Conservation (phyloP, 1,140 invertebrate genomes). For the Papilio aristodemus region DNA sequence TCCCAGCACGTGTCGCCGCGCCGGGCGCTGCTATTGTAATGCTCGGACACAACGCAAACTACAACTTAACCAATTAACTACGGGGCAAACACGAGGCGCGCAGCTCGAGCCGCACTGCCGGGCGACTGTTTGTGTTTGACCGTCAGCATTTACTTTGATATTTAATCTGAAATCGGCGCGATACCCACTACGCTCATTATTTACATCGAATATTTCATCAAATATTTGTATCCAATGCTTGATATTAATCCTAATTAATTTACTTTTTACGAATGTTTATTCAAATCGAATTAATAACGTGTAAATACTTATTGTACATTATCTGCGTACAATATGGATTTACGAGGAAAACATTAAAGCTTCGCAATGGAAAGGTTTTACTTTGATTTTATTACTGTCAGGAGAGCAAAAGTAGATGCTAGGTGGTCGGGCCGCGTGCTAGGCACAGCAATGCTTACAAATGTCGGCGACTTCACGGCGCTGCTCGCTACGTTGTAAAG, state of each 20-base stretch:
- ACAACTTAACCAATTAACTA: constrained; percentile 13
- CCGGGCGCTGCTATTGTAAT: neutral
- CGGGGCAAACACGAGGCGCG: neutral
- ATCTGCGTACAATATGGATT: no score
- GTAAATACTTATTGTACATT: neutral
- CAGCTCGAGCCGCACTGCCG: neutral
- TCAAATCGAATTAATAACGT: neutral
- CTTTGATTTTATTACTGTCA: no score
- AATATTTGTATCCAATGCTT: neutral
- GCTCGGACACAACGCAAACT: neutral
- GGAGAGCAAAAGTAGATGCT: no score
- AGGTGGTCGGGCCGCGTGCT: no score
- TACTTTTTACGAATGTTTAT: neutral
- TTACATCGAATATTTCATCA: constrained; percentile 7
- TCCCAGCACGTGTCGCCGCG: neutral
- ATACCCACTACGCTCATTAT: neutral
- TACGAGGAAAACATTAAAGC: no score
- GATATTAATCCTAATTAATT: neutral
- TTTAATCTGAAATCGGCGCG: neutral
- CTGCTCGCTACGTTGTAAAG: no score
- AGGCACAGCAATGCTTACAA: no score
- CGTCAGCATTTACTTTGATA: neutral
- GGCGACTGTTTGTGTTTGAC: neutral
- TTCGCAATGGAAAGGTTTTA: no score
- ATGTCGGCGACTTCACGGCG: no score